Evolutionary conservation across 64 coral and sea anemone species (phyloP).

Genomic region (Hydrozoanthus tunicans): DNA sequence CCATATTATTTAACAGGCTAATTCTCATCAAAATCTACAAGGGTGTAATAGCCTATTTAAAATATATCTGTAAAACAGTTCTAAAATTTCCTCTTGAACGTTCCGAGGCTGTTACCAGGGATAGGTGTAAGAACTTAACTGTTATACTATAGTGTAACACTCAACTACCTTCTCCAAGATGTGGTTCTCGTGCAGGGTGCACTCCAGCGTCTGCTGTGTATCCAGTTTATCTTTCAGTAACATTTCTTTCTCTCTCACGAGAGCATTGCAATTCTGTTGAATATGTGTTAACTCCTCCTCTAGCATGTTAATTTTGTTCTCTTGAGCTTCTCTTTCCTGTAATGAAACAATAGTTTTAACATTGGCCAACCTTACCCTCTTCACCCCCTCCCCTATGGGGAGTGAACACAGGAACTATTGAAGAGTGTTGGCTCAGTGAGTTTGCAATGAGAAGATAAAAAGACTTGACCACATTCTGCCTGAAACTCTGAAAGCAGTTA

Average conservation of each 20-base stretch:
- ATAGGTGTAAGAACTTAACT: too few species aligned
- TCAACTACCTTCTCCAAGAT: slow-evolving; percentile 5
- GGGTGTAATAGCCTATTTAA: too few species aligned
- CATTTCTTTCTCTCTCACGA: slow-evolving; percentile 18
- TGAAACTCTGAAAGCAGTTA: too few species aligned
- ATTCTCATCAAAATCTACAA: too few species aligned
- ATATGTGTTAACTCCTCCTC: slow-evolving; percentile 10
- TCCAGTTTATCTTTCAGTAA: slow-evolving; percentile 23
- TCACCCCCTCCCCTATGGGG: not conserved
- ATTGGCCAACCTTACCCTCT: not conserved
- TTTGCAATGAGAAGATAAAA: too few species aligned
- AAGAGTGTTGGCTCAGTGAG: too few species aligned
- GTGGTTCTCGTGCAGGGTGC: not conserved
- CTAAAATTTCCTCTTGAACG: too few species aligned
- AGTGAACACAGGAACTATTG: not conserved
- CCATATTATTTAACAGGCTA: too few species aligned
- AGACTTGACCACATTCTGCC: too few species aligned
- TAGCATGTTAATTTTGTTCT: slow-evolving; percentile 17
- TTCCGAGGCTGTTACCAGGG: too few species aligned
- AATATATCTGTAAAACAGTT: too few species aligned
- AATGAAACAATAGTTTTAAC: not conserved
- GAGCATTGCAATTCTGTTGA: slow-evolving; percentile 9
- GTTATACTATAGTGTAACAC: too few species aligned
- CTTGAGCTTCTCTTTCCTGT: slow-evolving; percentile 7
- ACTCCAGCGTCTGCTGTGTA: not conserved